Conservation (phyloP, 2,888 invertebrate genomes). For the Tipula helvola region DNA sequence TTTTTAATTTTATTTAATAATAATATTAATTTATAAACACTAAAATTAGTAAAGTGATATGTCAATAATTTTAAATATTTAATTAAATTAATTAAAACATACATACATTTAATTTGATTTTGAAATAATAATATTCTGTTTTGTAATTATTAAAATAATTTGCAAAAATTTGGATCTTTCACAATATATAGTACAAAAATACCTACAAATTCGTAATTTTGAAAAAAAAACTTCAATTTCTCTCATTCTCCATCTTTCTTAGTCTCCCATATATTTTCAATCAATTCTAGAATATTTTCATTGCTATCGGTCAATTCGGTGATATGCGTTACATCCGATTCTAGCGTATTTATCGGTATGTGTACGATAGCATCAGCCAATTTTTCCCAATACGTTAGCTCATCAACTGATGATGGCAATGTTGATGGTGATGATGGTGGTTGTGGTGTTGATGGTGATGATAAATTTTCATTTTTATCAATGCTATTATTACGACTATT, state of each 20-base stretch:
- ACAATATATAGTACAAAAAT: neutral
- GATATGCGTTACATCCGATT: neutral
- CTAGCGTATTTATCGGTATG: conserved; percentile 24
- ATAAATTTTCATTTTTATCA: neutral
- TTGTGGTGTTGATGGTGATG: neutral
- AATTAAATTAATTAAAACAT: neutral
- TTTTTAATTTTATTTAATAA: neutral
- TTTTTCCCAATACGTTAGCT: conserved; percentile 40
- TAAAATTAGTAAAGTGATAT: neutral
- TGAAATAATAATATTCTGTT: neutral
- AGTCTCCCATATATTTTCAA: neutral
- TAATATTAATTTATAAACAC: neutral
- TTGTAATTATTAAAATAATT: neutral
- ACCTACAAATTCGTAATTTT: neutral
- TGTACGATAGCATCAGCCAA: conserved; percentile 47
- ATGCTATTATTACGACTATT: neutral
- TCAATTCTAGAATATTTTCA: neutral
- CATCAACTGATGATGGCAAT: neutral
- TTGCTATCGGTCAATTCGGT: neutral
- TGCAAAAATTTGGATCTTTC: neutral
- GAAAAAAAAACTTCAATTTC: neutral
- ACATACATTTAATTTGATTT: neutral
- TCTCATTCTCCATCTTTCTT: neutral
- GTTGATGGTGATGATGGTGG: neutral
- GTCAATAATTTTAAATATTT: neutral